phyloP scores from a whole-genome alignment of 2,888 invertebrate genomes.

The Philhelius pedissequus region DNA sequence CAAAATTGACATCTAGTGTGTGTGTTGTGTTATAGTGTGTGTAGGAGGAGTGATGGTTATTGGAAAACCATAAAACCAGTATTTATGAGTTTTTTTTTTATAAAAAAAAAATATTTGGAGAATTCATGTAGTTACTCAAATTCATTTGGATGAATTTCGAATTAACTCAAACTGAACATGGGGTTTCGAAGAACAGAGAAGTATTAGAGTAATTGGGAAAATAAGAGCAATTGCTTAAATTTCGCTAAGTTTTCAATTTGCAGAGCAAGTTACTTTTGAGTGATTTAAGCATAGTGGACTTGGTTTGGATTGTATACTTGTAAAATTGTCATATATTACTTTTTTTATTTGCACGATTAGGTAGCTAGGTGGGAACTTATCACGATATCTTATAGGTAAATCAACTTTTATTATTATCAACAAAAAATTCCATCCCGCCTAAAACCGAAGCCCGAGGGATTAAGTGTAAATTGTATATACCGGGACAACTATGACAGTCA shows the following conservation, averaged over 20 bases:
- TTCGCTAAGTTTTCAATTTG: neutral
- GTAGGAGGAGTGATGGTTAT: conserved; percentile 59
- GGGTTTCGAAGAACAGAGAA: neutral
- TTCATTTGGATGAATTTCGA: conserved; percentile 7
- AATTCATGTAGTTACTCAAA: neutral
- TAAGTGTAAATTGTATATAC: too few relatives aligned
- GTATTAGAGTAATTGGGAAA: neutral
- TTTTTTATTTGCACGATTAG: too few relatives aligned
- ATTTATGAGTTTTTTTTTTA: conserved; percentile 32
- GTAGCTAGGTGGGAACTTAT: too few relatives aligned
- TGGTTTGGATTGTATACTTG: too few relatives aligned
- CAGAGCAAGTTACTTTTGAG: neutral
- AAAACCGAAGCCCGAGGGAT: too few relatives aligned
- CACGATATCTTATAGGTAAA: too few relatives aligned
- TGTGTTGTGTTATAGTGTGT: conserved; percentile 9
- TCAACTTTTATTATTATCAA: too few relatives aligned
- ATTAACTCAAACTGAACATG: neutral
- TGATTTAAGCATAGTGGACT: too few relatives aligned
- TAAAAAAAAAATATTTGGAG: too few relatives aligned
- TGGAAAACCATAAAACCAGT: conserved; percentile 62
- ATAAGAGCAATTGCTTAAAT: neutral
- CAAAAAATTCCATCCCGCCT: too few relatives aligned
- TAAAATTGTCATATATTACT: too few relatives aligned
- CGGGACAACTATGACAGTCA: too few relatives aligned
- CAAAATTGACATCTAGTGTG: neutral